These are phyloP conservation scores for Mus spretus DNA, from an alignment of 2,797 vertebrate species.

Conservation along the genomic window DNA sequence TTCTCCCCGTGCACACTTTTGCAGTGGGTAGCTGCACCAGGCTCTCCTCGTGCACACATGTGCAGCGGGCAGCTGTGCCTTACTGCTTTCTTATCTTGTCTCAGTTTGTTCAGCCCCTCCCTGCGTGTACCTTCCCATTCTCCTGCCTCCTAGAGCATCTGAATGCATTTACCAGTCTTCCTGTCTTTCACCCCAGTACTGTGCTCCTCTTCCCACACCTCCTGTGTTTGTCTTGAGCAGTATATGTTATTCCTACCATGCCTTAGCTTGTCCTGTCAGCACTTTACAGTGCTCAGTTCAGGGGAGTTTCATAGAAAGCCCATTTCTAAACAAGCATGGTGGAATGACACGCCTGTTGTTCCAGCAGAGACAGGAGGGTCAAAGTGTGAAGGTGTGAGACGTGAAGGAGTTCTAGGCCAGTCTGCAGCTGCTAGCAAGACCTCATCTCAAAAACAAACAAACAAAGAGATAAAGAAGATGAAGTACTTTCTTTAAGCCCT, in stretches of 20 bases:
- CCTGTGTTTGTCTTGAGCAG: conserved; percentile 33
- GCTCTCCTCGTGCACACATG: neutral
- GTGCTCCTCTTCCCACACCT: neutral
- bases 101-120: no score
- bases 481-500: neutral
- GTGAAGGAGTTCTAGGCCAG: neutral
- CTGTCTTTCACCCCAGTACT: neutral
- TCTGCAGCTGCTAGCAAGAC: neutral
- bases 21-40: accelerated
- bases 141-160: neutral
- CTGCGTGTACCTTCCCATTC: no score
- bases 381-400: neutral
- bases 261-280: neutral
- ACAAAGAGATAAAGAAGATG: neutral
- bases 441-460: neutral
- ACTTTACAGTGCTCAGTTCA: conserved; percentile 26
- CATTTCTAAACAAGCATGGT: neutral
- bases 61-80: neutral
- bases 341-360: neutral
- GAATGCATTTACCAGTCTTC: neutral
- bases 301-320: conserved; percentile 30
- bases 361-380: neutral
- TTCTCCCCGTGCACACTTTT: no score
- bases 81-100: no score
- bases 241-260: neutral